A percentile compares a stretch with the other conserved stretches of the same genome.
phyloP scores from a whole-genome alignment of 2,113 vertebrate genomes.

The Empidonax alnorum region DNA sequence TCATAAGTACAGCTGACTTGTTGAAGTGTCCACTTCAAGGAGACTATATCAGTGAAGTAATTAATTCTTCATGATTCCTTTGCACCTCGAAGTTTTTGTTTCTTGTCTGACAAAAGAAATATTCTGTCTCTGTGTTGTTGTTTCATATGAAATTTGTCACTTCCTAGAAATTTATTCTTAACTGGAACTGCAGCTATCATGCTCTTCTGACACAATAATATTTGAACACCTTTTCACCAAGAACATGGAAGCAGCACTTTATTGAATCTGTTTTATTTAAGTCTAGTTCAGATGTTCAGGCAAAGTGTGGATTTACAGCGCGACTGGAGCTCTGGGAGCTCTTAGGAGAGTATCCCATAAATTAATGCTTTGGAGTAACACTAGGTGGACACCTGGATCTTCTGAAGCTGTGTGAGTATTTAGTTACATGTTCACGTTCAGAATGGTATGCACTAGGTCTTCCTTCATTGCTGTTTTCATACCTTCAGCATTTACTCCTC shows the following conservation, averaged over 20 bases:
- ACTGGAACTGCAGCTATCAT: not conserved
- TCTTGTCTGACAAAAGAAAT: not conserved
- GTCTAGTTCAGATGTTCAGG: not conserved
- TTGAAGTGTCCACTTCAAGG: not conserved
- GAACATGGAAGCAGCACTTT: not conserved
- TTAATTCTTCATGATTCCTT: not conserved
- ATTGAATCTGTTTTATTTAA: not conserved
- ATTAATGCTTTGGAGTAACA: slow-evolving; percentile 24
- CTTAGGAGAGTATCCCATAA: not conserved
- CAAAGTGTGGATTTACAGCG: not conserved
- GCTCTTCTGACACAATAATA: not conserved
- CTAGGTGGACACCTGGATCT: slow-evolving; percentile 51
- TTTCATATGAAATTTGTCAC: not conserved
- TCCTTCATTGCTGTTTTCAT: not conserved
- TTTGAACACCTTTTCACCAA: not conserved
- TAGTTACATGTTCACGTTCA: not conserved
- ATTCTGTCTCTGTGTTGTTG: not conserved
- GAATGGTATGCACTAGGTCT: not conserved
- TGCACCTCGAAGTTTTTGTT: not conserved
- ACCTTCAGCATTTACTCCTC: not conserved
- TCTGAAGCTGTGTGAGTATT: slow-evolving; percentile 18
- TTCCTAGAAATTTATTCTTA: not conserved
- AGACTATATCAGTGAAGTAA: not conserved
- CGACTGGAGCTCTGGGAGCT: not conserved
- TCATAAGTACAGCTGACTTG: not conserved